Percentiles rank a stretch among this genome's conserved stretches.
Conservation (phyloP, 2,797 vertebrate species). For the Xenops minutus region DNA sequence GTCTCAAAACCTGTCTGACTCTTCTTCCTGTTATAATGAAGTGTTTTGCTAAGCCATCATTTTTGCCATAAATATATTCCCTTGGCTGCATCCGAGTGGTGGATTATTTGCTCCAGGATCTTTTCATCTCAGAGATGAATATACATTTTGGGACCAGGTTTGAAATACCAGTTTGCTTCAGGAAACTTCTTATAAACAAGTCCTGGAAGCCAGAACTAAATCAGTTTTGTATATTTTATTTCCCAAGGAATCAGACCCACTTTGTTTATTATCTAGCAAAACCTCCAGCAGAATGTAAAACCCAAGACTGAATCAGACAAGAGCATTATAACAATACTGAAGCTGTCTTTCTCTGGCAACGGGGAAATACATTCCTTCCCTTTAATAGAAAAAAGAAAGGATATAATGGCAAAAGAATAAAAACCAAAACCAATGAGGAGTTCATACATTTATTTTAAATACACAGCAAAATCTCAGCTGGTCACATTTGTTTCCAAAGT, state of each 20-base stretch:
- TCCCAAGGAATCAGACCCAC: conserved; percentile 25
- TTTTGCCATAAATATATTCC: neutral
- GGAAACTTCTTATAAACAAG: neutral
- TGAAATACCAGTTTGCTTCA: conserved; percentile 13
- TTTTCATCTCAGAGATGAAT: conserved; percentile 10
- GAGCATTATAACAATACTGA: neutral
- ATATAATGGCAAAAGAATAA: neutral
- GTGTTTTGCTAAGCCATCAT: neutral
- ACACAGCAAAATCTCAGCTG: neutral
- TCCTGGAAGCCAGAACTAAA: neutral
- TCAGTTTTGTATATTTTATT: conserved; percentile 28
- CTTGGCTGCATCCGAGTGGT: neutral
- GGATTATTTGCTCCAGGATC: conserved; percentile 7
- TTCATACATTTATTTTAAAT: neutral
- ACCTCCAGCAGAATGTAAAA: neutral
- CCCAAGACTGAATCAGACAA: neutral
- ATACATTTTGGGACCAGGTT: neutral
- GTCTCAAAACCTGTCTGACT: neutral
- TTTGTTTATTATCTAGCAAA: conserved; percentile 37
- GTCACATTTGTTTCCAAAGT: neutral
- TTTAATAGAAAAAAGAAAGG: neutral
- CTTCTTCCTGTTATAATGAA: neutral
- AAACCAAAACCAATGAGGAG: neutral
- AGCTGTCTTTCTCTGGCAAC: neutral
- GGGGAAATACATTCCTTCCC: neutral